Evolutionary conservation across 2,888 invertebrate species (phyloP).

Genomic region (Phorcus lineatus): DNA sequence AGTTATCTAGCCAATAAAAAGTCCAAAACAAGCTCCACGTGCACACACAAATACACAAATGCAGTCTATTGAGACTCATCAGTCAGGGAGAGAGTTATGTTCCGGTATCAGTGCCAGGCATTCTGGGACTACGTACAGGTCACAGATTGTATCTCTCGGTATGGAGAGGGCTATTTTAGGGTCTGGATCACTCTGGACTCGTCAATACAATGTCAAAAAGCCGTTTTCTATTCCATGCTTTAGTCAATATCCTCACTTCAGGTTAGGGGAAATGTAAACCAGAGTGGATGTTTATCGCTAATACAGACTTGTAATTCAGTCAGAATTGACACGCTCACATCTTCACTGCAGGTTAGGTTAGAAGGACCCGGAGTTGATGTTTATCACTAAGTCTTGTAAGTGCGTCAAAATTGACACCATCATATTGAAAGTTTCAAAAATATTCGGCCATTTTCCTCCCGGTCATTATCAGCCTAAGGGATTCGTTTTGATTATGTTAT

Average conservation of each 20-base stretch:
- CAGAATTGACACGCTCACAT: not conserved
- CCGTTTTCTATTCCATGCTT: not conserved
- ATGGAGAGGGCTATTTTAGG: not conserved
- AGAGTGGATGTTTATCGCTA: constrained; percentile 7
- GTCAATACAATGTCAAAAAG: constrained; percentile 1
- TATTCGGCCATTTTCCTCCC: too few species aligned
- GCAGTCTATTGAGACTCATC: constrained; percentile 2
- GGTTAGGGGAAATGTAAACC: constrained; percentile 3
- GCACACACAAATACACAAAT: not conserved
- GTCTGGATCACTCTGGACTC: not conserved
- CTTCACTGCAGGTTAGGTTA: too few species aligned
- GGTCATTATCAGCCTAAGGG: too few species aligned
- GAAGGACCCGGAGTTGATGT: too few species aligned
- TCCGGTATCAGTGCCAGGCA: constrained; percentile 10
- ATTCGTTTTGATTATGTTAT: too few species aligned
- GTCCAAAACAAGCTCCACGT: too few species aligned
- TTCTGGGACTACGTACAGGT: not conserved
- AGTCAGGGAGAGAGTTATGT: not conserved
- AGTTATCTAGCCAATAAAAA: too few species aligned
- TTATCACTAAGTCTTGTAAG: too few species aligned
- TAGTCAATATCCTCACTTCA: not conserved
- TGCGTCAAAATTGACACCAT: too few species aligned
- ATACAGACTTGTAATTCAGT: constrained; percentile 4
- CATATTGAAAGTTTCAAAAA: too few species aligned
- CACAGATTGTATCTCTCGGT: not conserved